Evolutionary conservation across 1,140 invertebrate species (phyloP).

Genomic region (Pseudomyrmex cubaensis): DNA sequence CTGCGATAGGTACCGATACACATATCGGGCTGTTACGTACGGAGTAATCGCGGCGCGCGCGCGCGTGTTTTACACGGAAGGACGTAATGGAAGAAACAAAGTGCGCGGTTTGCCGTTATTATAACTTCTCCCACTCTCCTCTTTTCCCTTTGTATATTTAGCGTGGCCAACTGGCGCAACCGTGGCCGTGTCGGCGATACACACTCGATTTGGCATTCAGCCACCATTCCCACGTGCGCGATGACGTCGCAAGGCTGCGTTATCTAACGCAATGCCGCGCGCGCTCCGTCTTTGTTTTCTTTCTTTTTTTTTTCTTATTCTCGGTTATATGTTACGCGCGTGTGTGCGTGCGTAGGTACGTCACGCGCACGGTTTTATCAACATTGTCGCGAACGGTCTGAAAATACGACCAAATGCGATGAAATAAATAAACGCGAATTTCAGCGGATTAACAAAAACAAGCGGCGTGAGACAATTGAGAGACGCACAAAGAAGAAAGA

Average conservation of each 20-base stretch:
- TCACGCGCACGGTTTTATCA: background rate
- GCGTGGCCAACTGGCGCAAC: slow-evolving; percentile 60
- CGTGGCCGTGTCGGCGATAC: slow-evolving; percentile 65
- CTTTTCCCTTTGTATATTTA: slow-evolving; percentile 66
- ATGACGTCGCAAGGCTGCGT: slow-evolving; percentile 63
- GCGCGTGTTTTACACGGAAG: slow-evolving; percentile 22
- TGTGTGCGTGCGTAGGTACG: background rate
- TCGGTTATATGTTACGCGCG: background rate
- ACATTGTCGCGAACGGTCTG: too few species aligned
- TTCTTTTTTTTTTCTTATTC: slow-evolving; percentile 20
- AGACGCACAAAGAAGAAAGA: background rate
- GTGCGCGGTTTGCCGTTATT: slow-evolving; percentile 37
- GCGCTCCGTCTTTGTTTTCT: too few species aligned
- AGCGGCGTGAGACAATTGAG: too few species aligned
- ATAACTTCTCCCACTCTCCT: background rate
- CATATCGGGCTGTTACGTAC: slow-evolving; percentile 3
- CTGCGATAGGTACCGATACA: slow-evolving; percentile 18
- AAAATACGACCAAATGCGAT: too few species aligned
- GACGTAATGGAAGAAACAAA: slow-evolving; percentile 55
- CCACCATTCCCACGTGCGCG: slow-evolving; percentile 68
- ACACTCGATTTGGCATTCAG: slow-evolving; percentile 71
- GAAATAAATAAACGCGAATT: background rate
- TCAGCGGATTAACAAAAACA: too few species aligned
- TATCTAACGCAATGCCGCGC: slow-evolving; percentile 60
- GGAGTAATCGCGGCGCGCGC: slow-evolving; percentile 24